Conservation (phyloP, 2,113 vertebrate genomes). For the Bostrychus sinensis region DNA sequence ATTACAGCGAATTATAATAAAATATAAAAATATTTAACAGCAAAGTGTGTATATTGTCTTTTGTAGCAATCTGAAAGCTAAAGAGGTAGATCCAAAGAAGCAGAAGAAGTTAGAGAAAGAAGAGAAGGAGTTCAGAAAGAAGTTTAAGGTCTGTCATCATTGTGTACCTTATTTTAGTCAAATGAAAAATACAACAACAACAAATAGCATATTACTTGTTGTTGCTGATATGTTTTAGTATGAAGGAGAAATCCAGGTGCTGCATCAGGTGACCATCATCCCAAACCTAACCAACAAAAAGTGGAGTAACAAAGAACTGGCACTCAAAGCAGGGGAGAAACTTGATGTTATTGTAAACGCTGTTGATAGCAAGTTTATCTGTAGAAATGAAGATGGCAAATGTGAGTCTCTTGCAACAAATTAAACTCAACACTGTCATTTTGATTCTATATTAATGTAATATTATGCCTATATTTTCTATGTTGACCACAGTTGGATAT, state of each 20-base stretch:
- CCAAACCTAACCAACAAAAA: conserved; percentile 78
- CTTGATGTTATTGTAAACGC: conserved; percentile 87
- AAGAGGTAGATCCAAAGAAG: conserved; percentile 78
- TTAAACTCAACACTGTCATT: too few species aligned
- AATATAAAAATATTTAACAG: background rate
- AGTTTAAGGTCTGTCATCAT: conserved; percentile 85
- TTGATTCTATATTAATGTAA: background rate
- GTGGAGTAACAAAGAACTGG: conserved; percentile 85
- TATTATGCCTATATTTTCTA: conserved; percentile 10
- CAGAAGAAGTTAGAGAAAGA: conserved; percentile 89
- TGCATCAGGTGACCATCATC: conserved; percentile 80
- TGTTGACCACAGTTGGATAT: conserved; percentile 86
- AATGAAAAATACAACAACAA: background rate
- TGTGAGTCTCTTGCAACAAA: conserved; percentile 80
- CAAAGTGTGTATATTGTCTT: background rate
- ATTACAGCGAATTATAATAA: background rate
- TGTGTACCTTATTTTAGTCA: background rate
- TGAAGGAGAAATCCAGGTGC: conserved; percentile 88
- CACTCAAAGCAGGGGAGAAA: conserved; percentile 84
- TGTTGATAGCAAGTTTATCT: conserved; percentile 85
- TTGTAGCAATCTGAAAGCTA: conserved; percentile 36
- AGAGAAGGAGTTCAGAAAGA: conserved; percentile 93
- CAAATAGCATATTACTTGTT: background rate
- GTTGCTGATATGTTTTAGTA: conserved; percentile 77
- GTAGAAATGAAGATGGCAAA: conserved; percentile 93